Evolutionary conservation across 2,888 invertebrate species (phyloP), one percentile per base, ranked within the genome.

Genomic region (Thymelicus acteon): DNA sequence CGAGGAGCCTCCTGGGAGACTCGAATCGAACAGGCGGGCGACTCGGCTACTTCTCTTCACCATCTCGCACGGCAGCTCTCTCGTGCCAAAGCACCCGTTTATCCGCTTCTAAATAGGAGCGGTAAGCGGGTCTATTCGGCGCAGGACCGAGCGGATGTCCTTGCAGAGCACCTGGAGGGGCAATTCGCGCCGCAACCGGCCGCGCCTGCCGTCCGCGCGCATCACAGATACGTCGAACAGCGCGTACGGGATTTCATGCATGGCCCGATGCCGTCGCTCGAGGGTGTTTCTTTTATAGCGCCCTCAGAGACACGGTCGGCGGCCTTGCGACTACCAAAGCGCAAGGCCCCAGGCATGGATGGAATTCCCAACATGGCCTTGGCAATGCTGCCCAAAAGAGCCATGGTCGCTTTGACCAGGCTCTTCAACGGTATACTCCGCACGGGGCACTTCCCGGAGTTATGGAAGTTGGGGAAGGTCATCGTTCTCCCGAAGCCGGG

Each of bases 301-400:
- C 15, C 60, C 7, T 37, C 40, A 8, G 60, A 60, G 60, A 60
- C 60, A 7, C 40, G 60, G 60, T 15, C n/a, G 60, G 60, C 7
- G 13, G 37, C 15, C 60, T 5, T 60, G 39, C 60, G 39, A 15
- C 39, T 60, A 4, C 37, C 37, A 8, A 37, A 60, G 39, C 40
- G 39, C 39, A 60, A 60, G 60, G 39, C 19, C 19, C 19, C 19
- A 19, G 19, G 19, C 19, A 19, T 19, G 19, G 19, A 19, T 19
- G 19, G 19, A 19, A 19, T 19, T 19, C 19, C 19, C 19, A 19
- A 19, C 19, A 19, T 19, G 19, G 19, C 19, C 19, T 19, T 19
- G 19, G 19, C 19, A 19, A 19, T 19, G 19, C 19, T 19, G 19
- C 19, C 19, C 19, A 19, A 2, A 2, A 19, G 19, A 19, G 19